These are phyloP conservation scores for Pseudoatta argentina DNA, from an alignment of 1,140 invertebrate genomes.

Conservation along the genomic window DNA sequence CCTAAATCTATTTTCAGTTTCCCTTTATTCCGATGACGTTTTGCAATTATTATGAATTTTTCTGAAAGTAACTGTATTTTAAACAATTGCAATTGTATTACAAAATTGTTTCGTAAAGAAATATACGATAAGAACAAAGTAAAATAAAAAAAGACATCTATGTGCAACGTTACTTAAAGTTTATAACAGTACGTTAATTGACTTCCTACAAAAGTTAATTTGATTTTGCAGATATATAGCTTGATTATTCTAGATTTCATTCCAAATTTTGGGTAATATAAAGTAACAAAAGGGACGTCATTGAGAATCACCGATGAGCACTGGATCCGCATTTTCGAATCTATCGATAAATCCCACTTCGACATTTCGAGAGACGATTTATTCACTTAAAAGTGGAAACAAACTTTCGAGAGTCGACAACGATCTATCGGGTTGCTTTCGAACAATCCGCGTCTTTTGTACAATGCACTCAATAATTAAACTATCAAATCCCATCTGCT, in stretches of 20 bases:
- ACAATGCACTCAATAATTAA: slow-evolving; percentile 42
- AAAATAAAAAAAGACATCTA: background rate
- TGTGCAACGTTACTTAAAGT: background rate
- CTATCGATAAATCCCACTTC: slow-evolving; percentile 35
- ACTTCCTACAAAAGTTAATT: background rate
- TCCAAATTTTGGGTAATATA: slow-evolving; percentile 34
- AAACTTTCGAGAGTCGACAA: slow-evolving; percentile 41
- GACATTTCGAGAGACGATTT: slow-evolving; percentile 27
- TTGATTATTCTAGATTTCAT: background rate
- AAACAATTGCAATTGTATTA: slow-evolving; percentile 7
- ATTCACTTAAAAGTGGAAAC: slow-evolving; percentile 25
- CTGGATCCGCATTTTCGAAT: slow-evolving; percentile 26
- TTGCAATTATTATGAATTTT: background rate
- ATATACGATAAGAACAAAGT: background rate
- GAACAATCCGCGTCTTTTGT: slow-evolving; percentile 3
- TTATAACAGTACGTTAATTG: background rate
- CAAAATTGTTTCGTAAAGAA: background rate
- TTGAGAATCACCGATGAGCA: slow-evolving; percentile 13
- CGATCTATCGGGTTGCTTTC: background rate
- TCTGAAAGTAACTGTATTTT: background rate
- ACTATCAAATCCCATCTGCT: slow-evolving; percentile 4
- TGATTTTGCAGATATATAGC: background rate
- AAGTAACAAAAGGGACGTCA: background rate
- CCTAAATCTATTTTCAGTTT: background rate
- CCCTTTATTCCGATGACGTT: background rate